These are phyloP conservation scores for Apoda limacodes DNA, from an alignment of 2,888 invertebrate genomes.

Conservation along the genomic window DNA sequence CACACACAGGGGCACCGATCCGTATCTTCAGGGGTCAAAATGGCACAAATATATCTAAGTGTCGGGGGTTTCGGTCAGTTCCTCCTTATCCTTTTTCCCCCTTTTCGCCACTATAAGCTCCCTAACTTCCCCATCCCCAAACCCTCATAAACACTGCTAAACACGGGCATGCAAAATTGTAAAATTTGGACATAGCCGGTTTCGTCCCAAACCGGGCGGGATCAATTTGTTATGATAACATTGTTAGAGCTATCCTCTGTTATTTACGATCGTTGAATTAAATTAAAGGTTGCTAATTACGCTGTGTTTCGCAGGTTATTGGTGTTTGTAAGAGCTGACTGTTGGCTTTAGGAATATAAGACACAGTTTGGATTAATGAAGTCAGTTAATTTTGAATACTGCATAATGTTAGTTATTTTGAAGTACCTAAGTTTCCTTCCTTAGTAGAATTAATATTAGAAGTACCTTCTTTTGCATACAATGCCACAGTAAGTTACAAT, in stretches of 20 bases:
- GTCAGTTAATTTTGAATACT: no score
- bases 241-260: slow-evolving; percentile 29
- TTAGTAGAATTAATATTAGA: no score
- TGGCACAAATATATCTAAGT: slow-evolving; percentile 60
- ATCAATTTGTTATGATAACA: slow-evolving; percentile 64
- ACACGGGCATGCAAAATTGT: slow-evolving; percentile 57
- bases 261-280: slow-evolving; percentile 49
- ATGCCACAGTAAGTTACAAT: no score
- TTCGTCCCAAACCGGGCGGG: slow-evolving; percentile 39
- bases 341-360: no score
- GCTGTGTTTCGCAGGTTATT: slow-evolving; percentile 27
- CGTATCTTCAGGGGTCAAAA: slow-evolving; percentile 48
- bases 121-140: slow-evolving; percentile 23
- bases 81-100: slow-evolving; percentile 58
- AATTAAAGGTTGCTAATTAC: slow-evolving; percentile 39
- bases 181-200: slow-evolving; percentile 44
- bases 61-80: slow-evolving; percentile 48
- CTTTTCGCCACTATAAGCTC: slow-evolving; percentile 46
- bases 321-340: no score
- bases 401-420: no score
- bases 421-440: no score
- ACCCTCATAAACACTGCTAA: slow-evolving; percentile 61
- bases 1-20: slow-evolving; percentile 34
- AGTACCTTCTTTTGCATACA: no score
- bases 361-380: no score